phyloP scores from a whole-genome alignment of 2,888 invertebrate genomes.

The Agelastica alni region DNA sequence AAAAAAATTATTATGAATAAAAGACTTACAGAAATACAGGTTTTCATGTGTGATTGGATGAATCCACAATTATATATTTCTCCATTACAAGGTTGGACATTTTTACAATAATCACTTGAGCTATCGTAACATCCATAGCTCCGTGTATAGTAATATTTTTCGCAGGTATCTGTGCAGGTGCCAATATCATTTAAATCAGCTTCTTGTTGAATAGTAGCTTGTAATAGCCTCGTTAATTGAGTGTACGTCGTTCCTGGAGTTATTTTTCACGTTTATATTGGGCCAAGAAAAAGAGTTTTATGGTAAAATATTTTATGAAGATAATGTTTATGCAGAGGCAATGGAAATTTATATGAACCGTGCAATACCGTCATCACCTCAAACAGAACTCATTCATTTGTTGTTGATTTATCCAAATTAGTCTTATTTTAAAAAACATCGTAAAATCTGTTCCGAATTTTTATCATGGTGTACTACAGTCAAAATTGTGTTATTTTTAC shows the following conservation, averaged over 20 bases:
- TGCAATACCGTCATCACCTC: neutral
- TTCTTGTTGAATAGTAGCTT: conserved; percentile 85
- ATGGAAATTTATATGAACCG: too few relatives aligned
- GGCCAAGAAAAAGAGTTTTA: too few relatives aligned
- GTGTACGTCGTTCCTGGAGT: conserved; percentile 66
- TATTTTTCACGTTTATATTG: neutral
- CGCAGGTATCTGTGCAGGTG: conserved; percentile 66
- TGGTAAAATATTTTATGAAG: too few relatives aligned
- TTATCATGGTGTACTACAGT: too few relatives aligned
- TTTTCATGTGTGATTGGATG: conserved; percentile 55
- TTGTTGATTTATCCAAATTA: too few relatives aligned
- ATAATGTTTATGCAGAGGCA: too few relatives aligned
- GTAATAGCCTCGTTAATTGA: conserved; percentile 73
- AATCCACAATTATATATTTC: conserved; percentile 35
- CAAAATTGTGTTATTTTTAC: too few relatives aligned
- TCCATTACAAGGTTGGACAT: conserved; percentile 38
- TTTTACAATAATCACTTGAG: conserved; percentile 35
- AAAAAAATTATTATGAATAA: neutral
- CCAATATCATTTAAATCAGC: conserved; percentile 73
- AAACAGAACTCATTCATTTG: neutral
- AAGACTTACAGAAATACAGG: conserved; percentile 40
- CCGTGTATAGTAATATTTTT: conserved; percentile 26
- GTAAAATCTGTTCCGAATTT: too few relatives aligned
- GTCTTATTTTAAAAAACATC: too few relatives aligned
- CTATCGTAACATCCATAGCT: conserved; percentile 38